A percentile compares a stretch with the other conserved stretches of the same genome.
Conservation (phyloP, 1,140 invertebrate species). For the Caenorhabditis brenneri region DNA sequence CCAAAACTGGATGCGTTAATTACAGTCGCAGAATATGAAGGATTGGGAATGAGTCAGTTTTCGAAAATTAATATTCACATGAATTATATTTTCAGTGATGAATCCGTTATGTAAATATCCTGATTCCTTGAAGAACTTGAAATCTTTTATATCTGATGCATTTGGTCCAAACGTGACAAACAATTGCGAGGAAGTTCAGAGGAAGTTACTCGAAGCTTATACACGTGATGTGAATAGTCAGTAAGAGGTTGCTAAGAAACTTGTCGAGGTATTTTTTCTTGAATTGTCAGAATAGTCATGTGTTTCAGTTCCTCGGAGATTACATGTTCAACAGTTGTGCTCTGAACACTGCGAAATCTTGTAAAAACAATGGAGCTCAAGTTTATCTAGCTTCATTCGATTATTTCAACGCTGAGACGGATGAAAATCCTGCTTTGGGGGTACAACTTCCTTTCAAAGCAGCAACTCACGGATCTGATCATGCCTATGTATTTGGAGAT, state of each 20-base stretch:
- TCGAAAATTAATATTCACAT: not conserved
- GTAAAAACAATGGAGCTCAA: not conserved
- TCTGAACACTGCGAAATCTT: not conserved
- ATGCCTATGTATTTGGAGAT: not conserved
- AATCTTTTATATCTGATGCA: not conserved
- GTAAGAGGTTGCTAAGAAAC: not conserved
- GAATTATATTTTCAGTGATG: not conserved
- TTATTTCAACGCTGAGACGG: not conserved
- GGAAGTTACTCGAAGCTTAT: constrained; percentile 41
- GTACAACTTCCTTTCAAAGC: not conserved
- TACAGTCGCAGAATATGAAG: constrained; percentile 54
- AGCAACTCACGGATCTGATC: constrained; percentile 4
- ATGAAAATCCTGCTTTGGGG: not conserved
- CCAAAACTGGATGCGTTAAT: constrained; percentile 48
- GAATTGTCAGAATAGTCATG: no score
- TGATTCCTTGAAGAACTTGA: not conserved
- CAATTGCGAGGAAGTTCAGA: constrained; percentile 16
- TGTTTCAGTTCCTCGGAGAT: constrained; percentile 15
- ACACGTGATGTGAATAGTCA: not conserved
- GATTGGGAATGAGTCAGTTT: constrained; percentile 55
- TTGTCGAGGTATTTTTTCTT: not conserved
- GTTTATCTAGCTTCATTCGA: not conserved
- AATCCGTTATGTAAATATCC: not conserved
- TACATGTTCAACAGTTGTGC: not conserved
- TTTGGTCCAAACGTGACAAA: not conserved